Evolutionary conservation across 2,113 vertebrate genomes (phyloP).

Genomic region (Ginglymostoma cirratum): DNA sequence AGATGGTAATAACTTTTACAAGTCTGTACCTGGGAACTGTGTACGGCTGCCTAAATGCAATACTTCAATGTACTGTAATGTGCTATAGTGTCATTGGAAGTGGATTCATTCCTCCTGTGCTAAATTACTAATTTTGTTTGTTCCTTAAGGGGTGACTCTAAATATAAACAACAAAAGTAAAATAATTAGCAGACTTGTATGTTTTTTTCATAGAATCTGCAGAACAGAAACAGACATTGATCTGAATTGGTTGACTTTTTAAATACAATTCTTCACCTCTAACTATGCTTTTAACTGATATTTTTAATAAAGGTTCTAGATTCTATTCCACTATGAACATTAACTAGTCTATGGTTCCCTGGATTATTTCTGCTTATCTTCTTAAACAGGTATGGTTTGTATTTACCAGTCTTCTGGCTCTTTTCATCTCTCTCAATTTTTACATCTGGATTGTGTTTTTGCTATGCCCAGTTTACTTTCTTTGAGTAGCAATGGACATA

Average conservation of each 20-base stretch:
- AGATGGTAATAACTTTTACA: too few species aligned
- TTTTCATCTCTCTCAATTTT: neutral
- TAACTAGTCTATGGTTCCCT: neutral
- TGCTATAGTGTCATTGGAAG: too few species aligned
- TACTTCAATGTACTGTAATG: too few species aligned
- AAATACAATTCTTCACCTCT: neutral
- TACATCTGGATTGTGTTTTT: neutral
- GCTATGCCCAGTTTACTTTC: neutral
- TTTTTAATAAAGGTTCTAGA: neutral
- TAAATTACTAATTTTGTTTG: too few species aligned
- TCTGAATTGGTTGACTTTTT: neutral
- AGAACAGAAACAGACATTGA: too few species aligned
- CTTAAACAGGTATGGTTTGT: neutral
- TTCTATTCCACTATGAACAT: neutral
- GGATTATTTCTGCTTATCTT: neutral
- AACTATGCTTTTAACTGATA: neutral
- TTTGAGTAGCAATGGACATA: neutral
- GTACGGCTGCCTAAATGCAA: too few species aligned
- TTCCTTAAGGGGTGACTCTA: too few species aligned
- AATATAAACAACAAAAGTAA: too few species aligned
- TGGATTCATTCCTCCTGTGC: too few species aligned
- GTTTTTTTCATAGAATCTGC: too few species aligned
- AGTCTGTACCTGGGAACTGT: too few species aligned
- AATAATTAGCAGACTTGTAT: too few species aligned
- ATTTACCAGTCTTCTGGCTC: neutral